Base-by-base conservation (phyloP, 2,888 invertebrate genomes). In the Euzophera pinguis region DNA sequence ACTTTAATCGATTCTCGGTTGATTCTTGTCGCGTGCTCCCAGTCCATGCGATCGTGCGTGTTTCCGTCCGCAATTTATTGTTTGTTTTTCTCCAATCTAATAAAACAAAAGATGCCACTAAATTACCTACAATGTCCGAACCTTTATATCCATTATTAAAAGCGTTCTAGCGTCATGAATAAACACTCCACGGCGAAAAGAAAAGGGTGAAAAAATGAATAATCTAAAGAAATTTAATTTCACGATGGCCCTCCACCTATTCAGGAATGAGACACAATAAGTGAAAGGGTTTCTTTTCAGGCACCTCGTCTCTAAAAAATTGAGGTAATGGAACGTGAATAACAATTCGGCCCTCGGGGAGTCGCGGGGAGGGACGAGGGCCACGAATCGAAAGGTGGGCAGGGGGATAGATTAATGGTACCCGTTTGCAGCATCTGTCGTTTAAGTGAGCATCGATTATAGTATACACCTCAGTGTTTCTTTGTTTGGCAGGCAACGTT, bases 261-360 rank as follows among this genome's bases (percentile, higher is more conserved):
- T 85, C 83, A 81, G 71, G 70, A 77, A 78, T 77, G 81, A 82
- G 81, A 81, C 79, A 84, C 84, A 86, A 86, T 85, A 84, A 87
- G 81, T 78, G 75, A 83, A 88, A 86, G 86, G 86, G 87, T 86
- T 84, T 73, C 83, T 80, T 84, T 84, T 81, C 79, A 84, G 81
- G 73, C 81, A 84, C 78, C 80, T 82, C 75, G 75, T 72, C 72
- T 81, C 83, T 84, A 88, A 89, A 89, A 88, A 89, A 89, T 81
- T 88, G 87, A 87, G 83, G 88, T 87, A 88, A 86, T 89, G 88
- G 86, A 83, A 87, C 82, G 86, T 84, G 88, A 88, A 89, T 89
- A 88, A 87, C 88, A 88, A 89, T 88, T 88, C 81, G 78, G 75
- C 75, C 73, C 72, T 69, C 67, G 66, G 75, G 74, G 75, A 49